A percentile compares a stretch with the other conserved stretches of the same genome.
These are phyloP conservation scores for Hemaris fuciformis DNA, from an alignment of 2,888 invertebrate genomes.

Conservation along the genomic window DNA sequence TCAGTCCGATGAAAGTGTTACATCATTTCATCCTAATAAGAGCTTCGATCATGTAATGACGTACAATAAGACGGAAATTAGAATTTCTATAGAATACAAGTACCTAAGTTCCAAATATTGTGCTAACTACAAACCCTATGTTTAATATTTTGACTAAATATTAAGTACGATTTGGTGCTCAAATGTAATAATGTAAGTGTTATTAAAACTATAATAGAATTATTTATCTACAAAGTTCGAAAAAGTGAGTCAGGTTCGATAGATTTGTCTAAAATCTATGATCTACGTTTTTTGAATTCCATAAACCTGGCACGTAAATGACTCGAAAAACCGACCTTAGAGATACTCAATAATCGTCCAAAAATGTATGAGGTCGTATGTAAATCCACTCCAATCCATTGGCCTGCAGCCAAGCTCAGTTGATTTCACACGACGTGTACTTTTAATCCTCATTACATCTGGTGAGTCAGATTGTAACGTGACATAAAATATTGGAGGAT, in stretches of 20 bases:
- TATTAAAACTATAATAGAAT: constrained; percentile 68
- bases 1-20: constrained; percentile 74
- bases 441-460: constrained; percentile 1
- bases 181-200: constrained; percentile 76
- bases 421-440: background rate
- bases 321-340: constrained; percentile 17
- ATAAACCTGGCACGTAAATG: constrained; percentile 35
- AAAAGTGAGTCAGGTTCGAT: constrained; percentile 59
- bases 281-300: constrained; percentile 41
- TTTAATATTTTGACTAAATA: constrained; percentile 78
- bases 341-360: background rate
- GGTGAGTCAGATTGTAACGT: background rate
- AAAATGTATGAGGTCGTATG: background rate
- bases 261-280: constrained; percentile 54
- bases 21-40: constrained; percentile 57
- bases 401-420: constrained; percentile 12
- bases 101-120: constrained; percentile 57
- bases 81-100: constrained; percentile 50
- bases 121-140: constrained; percentile 56
- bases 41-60: constrained; percentile 50
- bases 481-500: background rate
- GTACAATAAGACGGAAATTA: constrained; percentile 55
- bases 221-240: constrained; percentile 73
- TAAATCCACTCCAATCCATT: background rate
- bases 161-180: constrained; percentile 82